Base-by-base conservation (phyloP, 2,113 vertebrate genomes). In the Aix galericulata region DNA sequence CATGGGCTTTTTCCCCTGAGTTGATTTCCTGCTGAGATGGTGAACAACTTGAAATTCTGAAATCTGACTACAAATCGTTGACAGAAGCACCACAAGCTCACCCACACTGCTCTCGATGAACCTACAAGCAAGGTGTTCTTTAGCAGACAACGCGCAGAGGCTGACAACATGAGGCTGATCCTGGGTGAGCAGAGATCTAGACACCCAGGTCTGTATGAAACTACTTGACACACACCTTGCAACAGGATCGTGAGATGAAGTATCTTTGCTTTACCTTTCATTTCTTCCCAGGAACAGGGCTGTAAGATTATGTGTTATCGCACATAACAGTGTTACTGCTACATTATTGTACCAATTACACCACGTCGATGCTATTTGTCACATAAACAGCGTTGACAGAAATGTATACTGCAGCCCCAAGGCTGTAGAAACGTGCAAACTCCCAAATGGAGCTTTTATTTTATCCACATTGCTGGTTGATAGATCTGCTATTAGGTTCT, bases 371-470 rank as follows among this genome's bases (percentile, higher is more conserved):
- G 88, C 52, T 86, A 93, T 96, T 94, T 96, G 95, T 85, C 79
- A 95, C 93, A 88, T 66, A 82, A 94, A 74, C 11, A 29, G 52
- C 29, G 58, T 71, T 93, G 96, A 98, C 75, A 93, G 94, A 89
- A 94, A 82, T 7, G 59, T 92, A 91, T 86, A 93, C 34, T 63
- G 10, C 50, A 83, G 55, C 92, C 92, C 89, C n/a, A n/a, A 93
- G 77, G 58, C 66, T 93, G 21, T 9, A 91, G 69, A 94, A 96
- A 96, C 13, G 25, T 75, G n/a, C 73, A 88, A 89, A 84, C 12
- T 94, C 89, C 60, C 94, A 94, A 63, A 10, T 56, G 68, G 34
- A 66, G 69, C 27, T 82, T 85, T 83, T 82, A 31, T 44, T 78
- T 95, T 91, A 84, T n/a, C 74, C 81, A 74, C 11, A 32, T 73